A percentile compares a stretch with the other conserved stretches of the same genome.
Evolutionary conservation across 1,140 invertebrate species (phyloP).

Genomic region (Cheumatopsyche charites): DNA sequence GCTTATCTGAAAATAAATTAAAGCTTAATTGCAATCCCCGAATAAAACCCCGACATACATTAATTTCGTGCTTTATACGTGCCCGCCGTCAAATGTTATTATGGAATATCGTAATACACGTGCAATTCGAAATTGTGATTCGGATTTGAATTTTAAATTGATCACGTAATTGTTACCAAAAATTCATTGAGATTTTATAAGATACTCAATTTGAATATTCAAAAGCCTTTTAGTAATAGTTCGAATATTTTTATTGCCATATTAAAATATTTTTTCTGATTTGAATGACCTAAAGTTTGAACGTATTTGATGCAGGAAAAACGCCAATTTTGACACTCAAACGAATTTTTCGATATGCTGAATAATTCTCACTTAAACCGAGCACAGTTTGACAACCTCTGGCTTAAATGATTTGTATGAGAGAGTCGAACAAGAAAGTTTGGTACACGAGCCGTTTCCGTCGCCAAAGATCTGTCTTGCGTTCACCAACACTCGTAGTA

Average conservation of each 20-base stretch:
- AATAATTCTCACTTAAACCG: too few species aligned
- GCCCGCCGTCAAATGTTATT: conserved; percentile 21
- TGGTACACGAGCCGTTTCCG: neutral
- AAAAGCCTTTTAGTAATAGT: too few species aligned
- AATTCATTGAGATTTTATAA: too few species aligned
- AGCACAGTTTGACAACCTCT: neutral
- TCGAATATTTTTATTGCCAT: too few species aligned
- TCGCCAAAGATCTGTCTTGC: conserved; percentile 41
- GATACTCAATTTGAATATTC: too few species aligned
- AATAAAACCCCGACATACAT: conserved; percentile 25
- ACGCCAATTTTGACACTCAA: too few species aligned
- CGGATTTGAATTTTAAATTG: conserved; percentile 1
- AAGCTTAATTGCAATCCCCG: conserved; percentile 26
- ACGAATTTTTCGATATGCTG: too few species aligned
- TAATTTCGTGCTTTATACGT: conserved; percentile 17
- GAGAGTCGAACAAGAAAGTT: neutral
- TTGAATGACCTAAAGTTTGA: too few species aligned
- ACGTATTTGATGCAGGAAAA: too few species aligned
- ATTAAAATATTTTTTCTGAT: too few species aligned
- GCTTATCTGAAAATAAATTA: conserved; percentile 30
- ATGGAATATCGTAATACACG: conserved; percentile 9
- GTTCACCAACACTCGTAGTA: conserved; percentile 24
- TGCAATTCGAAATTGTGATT: neutral
- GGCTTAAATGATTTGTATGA: neutral
- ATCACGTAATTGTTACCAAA: neutral